Base-by-base conservation (phyloP, 2,113 vertebrate genomes). In the Gymnogyps californianus region DNA sequence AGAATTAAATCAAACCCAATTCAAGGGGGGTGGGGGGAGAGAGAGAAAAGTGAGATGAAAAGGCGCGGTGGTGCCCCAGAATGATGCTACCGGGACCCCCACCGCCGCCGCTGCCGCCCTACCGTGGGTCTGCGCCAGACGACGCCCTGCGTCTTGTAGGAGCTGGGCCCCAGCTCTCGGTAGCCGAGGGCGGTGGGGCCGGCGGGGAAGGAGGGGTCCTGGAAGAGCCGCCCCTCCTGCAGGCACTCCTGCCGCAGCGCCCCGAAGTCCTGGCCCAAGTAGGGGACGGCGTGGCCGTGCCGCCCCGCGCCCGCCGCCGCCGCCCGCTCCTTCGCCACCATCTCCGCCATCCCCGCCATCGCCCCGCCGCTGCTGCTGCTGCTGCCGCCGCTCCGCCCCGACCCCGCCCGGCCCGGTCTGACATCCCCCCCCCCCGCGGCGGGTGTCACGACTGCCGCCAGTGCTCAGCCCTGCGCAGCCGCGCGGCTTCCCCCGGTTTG, bases 51-150 rank as follows among this genome's bases (percentile, higher is more conserved):
- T 3, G 13, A 13, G 25, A 12, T 6, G 49, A 38, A 66, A 58
- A 34, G 24, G 17, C 7, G 6, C 25, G 2, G 62, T 10, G 9
- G 7, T 10, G 32, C 25, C 38, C 26, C 46, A 16, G 34, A 25
- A 31, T 3, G 74, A 66, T 17, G 67, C 57, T 4, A 4, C 72
- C 13, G 26, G 9, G 10, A 6, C 10, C 42, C 42, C 42, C 42
- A n/a, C n/a, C n/a, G n/a, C n/a, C n/a, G n/a, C n/a, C 25, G 42
- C 18, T 29, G 4, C 74, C 54, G 14, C 65, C 93, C 19, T 96
- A 96, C 96, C 93, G 96, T 96, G 51, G 96, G 96, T 95, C 95
- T 96, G 46, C 65, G 78, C 96, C 96, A 97, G 74, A 90, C 91
- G 61, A 97, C 46, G 55, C 93, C 93, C 70, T 84, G 85, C 3